Evolutionary conservation across 2,888 invertebrate species (phyloP), one percentile per base, ranked within the genome.

Genomic region (Rhamphomyia laevipes): DNA sequence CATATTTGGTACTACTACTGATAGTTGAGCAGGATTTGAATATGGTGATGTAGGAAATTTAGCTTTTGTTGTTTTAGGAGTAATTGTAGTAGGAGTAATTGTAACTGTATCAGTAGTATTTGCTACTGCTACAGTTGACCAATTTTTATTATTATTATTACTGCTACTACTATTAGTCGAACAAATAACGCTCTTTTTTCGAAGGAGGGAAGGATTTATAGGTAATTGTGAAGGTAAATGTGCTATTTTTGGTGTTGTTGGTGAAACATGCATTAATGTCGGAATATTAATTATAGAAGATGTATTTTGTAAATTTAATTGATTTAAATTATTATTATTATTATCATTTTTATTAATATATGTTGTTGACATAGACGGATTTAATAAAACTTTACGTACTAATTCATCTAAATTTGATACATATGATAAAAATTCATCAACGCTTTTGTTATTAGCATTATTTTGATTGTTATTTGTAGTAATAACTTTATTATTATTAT

Each of bases 171-270:
- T 54, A 56, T 61, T 67, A 10, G 66, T 66, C 5, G 68, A 68
- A 53, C 68, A 68, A 47, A 68, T 68, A 4, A 68, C 68, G 54
- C 69, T 68, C 58, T 67, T 68, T 49, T 68, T 66, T 4, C 68
- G 48, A 53, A 55, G 37, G 11, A 30, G n/a, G 18, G 37, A 21
- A 18, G 46, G 35, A 43, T 37, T 40, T 21, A 43, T 45, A 30
- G 46, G 12, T n/a, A 43, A 30, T 43, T 18, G 35, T 10, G 42
- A 27, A 27, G 27, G 21, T 7, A 18, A 12, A 21, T 41, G 16
- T 41, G 41, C 10, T 17, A 35, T n/a, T 5, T 35, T 9, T 27
- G 23, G 37, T 44, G 37, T 43, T 47, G 23, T 43, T 47, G 23
- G 7, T 27, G 49, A 37, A 27, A 13, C 17, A 2, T 41, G 46